A percentile compares a stretch with the other conserved stretches of the same genome.
Evolutionary conservation across 2,888 invertebrate genomes (phyloP).

Genomic region (Xiphydria camelus): DNA sequence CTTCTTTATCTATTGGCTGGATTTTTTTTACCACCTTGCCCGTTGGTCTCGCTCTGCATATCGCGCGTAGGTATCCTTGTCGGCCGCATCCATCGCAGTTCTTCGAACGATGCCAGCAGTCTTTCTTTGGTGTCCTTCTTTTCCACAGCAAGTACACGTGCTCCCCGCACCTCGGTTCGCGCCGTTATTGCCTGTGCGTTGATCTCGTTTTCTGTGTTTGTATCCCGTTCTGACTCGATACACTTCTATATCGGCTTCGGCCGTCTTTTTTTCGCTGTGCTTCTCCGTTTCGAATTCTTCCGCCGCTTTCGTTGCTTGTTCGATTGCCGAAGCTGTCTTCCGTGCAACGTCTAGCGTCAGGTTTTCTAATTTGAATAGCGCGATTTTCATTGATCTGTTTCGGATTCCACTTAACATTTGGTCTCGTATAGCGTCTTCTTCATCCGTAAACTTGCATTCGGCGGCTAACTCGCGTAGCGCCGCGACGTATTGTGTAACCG

Average conservation of each 20-base stretch:
- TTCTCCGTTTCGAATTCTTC: too few species aligned
- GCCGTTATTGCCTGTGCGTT: too few species aligned
- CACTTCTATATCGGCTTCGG: too few species aligned
- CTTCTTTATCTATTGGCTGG: too few species aligned
- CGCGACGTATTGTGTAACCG: too few species aligned
- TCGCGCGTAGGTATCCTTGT: slow-evolving; percentile 7
- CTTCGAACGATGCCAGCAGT: too few species aligned
- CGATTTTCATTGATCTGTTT: slow-evolving; percentile 1
- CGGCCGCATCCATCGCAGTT: too few species aligned
- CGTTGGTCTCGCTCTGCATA: slow-evolving; percentile 10
- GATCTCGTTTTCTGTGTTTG: neutral
- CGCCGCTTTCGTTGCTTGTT: too few species aligned
- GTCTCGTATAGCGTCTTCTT: slow-evolving; percentile 11
- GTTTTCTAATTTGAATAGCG: slow-evolving; percentile 13
- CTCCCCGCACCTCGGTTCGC: slow-evolving; percentile 1
- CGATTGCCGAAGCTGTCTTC: slow-evolving; percentile 9
- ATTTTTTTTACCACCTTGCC: neutral
- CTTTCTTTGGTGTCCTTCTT: slow-evolving; percentile 1
- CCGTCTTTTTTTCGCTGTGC: neutral
- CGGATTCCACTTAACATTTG: slow-evolving; percentile 9
- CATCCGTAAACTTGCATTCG: slow-evolving; percentile 11
- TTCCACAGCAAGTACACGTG: slow-evolving; percentile 10
- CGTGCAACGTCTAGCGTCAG: slow-evolving; percentile 8
- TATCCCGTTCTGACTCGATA: neutral
- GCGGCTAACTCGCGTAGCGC: slow-evolving; percentile 6